Evolutionary conservation across 1,140 invertebrate genomes (phyloP).

Genomic region (Tachypleus tridentatus): DNA sequence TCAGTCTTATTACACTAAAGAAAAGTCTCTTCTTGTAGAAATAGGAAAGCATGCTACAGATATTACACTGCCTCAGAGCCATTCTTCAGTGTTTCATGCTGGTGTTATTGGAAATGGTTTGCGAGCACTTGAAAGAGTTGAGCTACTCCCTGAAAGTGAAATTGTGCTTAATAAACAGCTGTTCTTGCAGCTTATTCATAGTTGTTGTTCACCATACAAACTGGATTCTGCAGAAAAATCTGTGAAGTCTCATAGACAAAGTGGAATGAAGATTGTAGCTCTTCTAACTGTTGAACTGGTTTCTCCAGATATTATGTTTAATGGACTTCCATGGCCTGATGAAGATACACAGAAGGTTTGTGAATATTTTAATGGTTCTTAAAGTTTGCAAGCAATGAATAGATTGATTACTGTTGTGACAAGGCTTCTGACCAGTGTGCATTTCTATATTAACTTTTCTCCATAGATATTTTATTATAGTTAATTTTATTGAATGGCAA

Average conservation of each 20-base stretch:
- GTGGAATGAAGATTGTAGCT: slow-evolving; percentile 58
- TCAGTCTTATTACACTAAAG: background rate
- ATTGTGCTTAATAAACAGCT: slow-evolving; percentile 39
- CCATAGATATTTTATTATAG: too few species aligned
- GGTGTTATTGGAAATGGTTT: slow-evolving; percentile 70
- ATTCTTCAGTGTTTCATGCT: slow-evolving; percentile 80
- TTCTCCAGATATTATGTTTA: slow-evolving; percentile 93
- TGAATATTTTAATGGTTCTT: too few species aligned
- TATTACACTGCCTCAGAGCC: slow-evolving; percentile 59
- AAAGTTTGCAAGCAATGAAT: too few species aligned
- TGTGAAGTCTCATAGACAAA: slow-evolving; percentile 39
- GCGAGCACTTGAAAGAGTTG: slow-evolving; percentile 35
- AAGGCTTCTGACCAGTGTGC: too few species aligned
- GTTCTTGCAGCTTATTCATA: slow-evolving; percentile 30
- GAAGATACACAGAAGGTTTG: slow-evolving; percentile 66
- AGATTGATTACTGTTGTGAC: too few species aligned
- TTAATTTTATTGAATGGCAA: too few species aligned
- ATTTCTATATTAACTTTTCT: too few species aligned
- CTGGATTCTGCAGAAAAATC: background rate
- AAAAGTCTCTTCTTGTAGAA: slow-evolving; percentile 47
- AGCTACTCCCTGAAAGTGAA: slow-evolving; percentile 35
- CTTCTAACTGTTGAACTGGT: slow-evolving; percentile 75
- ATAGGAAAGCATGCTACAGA: slow-evolving; percentile 57
- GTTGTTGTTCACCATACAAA: slow-evolving; percentile 19
- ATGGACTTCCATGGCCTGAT: slow-evolving; percentile 83